A percentile compares a stretch with the other conserved stretches of the same genome.
Evolutionary conservation across 2,888 invertebrate species (phyloP).

Genomic region (Tortricodes alternella): DNA sequence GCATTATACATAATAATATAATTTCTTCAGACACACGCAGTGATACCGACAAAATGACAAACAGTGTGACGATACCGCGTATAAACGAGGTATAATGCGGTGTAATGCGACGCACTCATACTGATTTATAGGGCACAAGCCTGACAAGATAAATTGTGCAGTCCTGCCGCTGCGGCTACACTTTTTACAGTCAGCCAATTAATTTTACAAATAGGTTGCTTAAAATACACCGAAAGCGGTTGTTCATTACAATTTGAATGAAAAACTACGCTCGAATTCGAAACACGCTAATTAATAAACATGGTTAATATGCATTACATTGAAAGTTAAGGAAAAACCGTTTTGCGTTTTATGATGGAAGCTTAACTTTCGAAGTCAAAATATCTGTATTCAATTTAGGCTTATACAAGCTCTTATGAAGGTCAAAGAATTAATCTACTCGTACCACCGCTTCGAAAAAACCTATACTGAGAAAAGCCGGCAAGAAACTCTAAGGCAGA

Average conservation of each 20-base stretch:
- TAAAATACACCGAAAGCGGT: background rate
- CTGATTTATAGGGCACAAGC: conserved; percentile 47
- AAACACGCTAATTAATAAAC: no score
- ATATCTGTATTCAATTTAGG: no score
- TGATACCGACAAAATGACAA: conserved; percentile 33
- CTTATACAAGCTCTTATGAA: no score
- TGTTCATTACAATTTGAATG: background rate
- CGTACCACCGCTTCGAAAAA: no score
- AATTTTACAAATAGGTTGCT: conserved; percentile 26
- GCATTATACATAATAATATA: conserved; percentile 21
- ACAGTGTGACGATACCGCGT: conserved; percentile 38
- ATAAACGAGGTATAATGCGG: conserved; percentile 47
- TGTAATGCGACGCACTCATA: conserved; percentile 44
- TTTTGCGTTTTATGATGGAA: no score
- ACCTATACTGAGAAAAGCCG: no score
- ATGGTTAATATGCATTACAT: no score
- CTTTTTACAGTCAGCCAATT: conserved; percentile 29
- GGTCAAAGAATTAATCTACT: no score
- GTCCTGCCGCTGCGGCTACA: conserved; percentile 18
- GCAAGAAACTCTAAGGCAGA: no score
- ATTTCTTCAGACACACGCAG: conserved; percentile 13
- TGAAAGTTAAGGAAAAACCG: no score
- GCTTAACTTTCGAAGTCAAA: no score
- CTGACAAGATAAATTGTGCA: conserved; percentile 47
- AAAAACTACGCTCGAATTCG: background rate